Evolutionary conservation across 1,140 invertebrate genomes (phyloP).

Genomic region (Drosophila mauritiana): DNA sequence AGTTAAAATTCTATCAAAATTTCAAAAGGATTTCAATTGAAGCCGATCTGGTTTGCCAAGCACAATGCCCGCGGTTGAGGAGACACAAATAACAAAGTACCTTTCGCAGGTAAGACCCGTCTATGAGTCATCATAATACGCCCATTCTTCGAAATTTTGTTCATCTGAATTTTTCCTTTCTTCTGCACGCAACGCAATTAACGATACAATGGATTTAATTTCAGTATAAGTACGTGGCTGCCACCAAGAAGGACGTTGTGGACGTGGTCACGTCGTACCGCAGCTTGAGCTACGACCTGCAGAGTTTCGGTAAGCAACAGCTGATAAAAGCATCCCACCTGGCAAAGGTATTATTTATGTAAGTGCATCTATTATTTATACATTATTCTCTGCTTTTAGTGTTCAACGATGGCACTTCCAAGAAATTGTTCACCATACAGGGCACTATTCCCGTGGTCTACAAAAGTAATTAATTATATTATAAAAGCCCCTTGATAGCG

Average conservation of each 20-base stretch:
- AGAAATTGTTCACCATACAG: slow-evolving; percentile 93
- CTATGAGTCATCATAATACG: slow-evolving; percentile 55
- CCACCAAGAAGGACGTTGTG: slow-evolving; percentile 80
- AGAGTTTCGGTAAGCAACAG: slow-evolving; percentile 68
- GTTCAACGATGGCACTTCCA: slow-evolving; percentile 94
- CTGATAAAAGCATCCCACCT: slow-evolving; percentile 5
- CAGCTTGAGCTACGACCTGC: slow-evolving; percentile 68
- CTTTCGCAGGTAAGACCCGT: slow-evolving; percentile 67
- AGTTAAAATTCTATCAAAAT: background rate
- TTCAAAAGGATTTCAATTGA: slow-evolving; percentile 4
- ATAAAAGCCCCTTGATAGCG: background rate
- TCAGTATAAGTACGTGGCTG: slow-evolving; percentile 79
- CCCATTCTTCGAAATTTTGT: slow-evolving; percentile 17
- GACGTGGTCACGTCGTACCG: slow-evolving; percentile 74
- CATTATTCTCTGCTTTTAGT: slow-evolving; percentile 86
- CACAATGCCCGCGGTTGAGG: slow-evolving; percentile 68
- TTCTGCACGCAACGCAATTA: slow-evolving; percentile 50
- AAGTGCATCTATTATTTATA: background rate
- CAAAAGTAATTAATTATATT: slow-evolving; percentile 88
- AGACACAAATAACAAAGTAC: slow-evolving; percentile 71
- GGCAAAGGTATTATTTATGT: background rate
- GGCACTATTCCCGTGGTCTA: slow-evolving; percentile 97
- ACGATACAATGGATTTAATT: slow-evolving; percentile 14
- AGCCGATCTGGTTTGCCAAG: slow-evolving; percentile 5
- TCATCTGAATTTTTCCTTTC: slow-evolving; percentile 5